Base-by-base conservation (phyloP, 1,140 invertebrate species). In the Platyscapa corneri region DNA sequence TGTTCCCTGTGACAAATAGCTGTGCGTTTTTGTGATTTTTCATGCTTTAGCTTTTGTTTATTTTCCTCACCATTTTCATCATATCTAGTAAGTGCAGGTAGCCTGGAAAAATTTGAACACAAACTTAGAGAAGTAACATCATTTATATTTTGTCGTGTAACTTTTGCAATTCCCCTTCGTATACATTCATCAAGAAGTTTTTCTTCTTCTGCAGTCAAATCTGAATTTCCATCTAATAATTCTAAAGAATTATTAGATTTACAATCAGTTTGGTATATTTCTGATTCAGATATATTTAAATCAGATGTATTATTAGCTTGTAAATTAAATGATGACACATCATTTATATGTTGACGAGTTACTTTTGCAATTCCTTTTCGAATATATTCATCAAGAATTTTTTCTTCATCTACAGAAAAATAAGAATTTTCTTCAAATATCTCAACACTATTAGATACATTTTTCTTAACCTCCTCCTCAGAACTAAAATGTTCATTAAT, bases 151-250 rank as follows among this genome's bases (percentile, higher is more conserved):
- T 86, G 82, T 37, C 86, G 18, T 49, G 86, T 86, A 23, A 86
- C 89, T 87, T 96, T 96, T 74, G 95, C 95, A 95, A 97, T 97
- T 65, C 95, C 96, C 6, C 95, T 96, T 79, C 96, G 95, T 88
- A 97, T 97, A 87, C 96, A 97, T 89, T 97, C 95, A 49, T 96
- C 95, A 0, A 97, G 91, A 70, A 97, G 93, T 86, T 96, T 94
- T 64, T 96, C 96, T 87, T 95, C 95, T 23, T 95, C 95, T 7
- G 95, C 95, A 53, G 94, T 95, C 34, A 95, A 89, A 88, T 95
- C 95, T 37, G 95, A 96, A 89, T 95, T 95, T 84, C 95, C 94
- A 53, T 76, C 75, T 34, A 82, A 82, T n/a, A 86, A 82, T 70
- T 93, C 90, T 49, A 67, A 32, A 46, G 81, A 83, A 74, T 42